These are phyloP conservation scores for Macaria notata DNA, from an alignment of 2,888 invertebrate genomes.

Conservation along the genomic window DNA sequence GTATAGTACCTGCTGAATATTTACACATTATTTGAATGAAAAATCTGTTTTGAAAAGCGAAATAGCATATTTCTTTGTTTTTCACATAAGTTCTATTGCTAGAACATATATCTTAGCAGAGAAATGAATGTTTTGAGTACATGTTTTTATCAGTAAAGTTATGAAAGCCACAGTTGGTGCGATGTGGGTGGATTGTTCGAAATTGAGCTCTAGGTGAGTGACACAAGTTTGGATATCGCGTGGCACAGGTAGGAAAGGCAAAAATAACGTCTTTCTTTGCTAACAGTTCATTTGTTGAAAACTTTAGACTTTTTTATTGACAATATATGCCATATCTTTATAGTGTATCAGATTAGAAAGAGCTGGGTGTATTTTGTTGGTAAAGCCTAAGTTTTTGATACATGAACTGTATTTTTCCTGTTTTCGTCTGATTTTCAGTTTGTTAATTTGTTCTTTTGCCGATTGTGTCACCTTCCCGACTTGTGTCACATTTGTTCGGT, in stretches of 20 bases:
- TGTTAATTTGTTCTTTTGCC: constrained; percentile 42
- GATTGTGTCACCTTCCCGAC: constrained; percentile 79
- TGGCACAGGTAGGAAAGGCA: constrained; percentile 82
- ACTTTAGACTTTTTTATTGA: too few relatives aligned
- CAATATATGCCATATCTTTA: too few relatives aligned
- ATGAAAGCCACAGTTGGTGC: constrained; percentile 24
- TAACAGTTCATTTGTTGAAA: constrained; percentile 1
- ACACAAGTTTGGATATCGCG: constrained; percentile 79
- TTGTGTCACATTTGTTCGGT: constrained; percentile 71
- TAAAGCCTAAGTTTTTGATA: not conserved
- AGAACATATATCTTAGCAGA: too few relatives aligned
- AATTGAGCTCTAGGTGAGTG: constrained; percentile 69
- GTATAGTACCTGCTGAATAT: too few relatives aligned
- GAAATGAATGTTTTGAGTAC: too few relatives aligned
- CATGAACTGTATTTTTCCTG: not conserved
- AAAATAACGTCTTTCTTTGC: constrained; percentile 29
- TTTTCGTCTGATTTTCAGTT: constrained; percentile 15
- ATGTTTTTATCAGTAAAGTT: too few relatives aligned
- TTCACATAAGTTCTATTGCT: too few relatives aligned
- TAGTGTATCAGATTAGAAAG: too few relatives aligned
- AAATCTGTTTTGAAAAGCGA: too few relatives aligned
- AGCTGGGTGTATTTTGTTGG: not conserved
- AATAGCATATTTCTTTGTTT: too few relatives aligned
- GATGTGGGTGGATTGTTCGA: constrained; percentile 29
- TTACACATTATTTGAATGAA: too few relatives aligned